Percentiles rank a stretch among this genome's conserved stretches.
These are phyloP conservation scores for Pangasianodon hypophthalmus DNA, from an alignment of 2,113 vertebrate species.

Conservation along the genomic window DNA sequence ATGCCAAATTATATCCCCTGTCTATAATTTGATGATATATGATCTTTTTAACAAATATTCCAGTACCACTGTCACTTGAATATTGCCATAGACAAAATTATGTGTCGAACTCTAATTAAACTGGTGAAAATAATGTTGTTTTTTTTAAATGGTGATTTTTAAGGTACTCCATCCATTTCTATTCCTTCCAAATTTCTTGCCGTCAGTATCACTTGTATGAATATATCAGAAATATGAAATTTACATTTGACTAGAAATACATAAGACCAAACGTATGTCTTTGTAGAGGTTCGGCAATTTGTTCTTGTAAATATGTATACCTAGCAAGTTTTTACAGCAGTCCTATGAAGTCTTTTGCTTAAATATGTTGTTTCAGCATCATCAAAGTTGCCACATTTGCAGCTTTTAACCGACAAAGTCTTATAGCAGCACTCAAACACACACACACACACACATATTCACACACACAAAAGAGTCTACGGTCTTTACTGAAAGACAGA, in stretches of 20 bases:
- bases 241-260: not conserved
- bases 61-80: not conserved
- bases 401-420: constrained; percentile 19
- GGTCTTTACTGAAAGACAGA: constrained; percentile 6
- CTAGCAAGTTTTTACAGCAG: not conserved
- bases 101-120: not conserved
- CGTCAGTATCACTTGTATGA: not conserved
- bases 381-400: constrained; percentile 3
- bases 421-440: not conserved
- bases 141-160: not conserved
- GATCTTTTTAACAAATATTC: not conserved
- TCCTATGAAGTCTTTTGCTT: constrained; percentile 4
- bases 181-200: not conserved
- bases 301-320: not conserved
- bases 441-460: not conserved
- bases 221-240: not conserved
- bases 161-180: not conserved
- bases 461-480: not conserved
- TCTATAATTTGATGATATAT: not conserved
- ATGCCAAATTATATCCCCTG: not conserved
- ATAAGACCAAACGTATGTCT: not conserved
- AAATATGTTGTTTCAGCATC: not conserved
- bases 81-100: not conserved
- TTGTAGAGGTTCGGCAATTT: not conserved
- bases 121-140: not conserved